phyloP scores from a whole-genome alignment of 2,797 vertebrate genomes.

The Rhynchonycteris naso region DNA sequence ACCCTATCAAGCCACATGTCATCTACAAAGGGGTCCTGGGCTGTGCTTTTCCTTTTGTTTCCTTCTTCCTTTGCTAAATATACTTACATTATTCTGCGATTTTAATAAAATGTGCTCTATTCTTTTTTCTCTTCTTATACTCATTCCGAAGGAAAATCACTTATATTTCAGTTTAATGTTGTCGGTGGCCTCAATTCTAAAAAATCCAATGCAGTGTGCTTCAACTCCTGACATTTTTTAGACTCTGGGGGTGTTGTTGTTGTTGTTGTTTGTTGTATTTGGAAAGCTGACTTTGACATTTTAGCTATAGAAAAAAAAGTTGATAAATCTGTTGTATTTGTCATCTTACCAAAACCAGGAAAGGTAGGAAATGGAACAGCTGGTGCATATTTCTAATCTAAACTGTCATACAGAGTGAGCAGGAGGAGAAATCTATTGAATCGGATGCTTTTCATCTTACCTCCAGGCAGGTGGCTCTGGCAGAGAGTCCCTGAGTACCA shows the following conservation, averaged over 20 bases:
- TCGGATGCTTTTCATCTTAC: constrained; percentile 49
- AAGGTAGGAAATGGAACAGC: constrained; percentile 72
- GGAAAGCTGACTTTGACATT: constrained; percentile 70
- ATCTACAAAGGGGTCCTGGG: neutral
- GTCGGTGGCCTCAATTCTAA: neutral
- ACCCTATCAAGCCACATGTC: neutral
- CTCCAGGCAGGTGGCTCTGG: neutral
- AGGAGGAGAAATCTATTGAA: constrained; percentile 56
- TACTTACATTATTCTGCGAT: neutral
- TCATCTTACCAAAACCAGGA: constrained; percentile 66
- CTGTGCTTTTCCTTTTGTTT: neutral
- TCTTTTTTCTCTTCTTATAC: neutral
- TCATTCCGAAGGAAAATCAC: neutral
- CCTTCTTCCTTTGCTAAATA: neutral
- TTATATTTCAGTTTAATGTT: constrained; percentile 20
- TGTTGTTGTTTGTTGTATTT: constrained; percentile 24
- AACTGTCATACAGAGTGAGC: constrained; percentile 50
- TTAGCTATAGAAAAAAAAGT: constrained; percentile 62
- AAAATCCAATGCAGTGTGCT: neutral
- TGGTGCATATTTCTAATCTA: constrained; percentile 72
- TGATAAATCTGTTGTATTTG: constrained; percentile 74
- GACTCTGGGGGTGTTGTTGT: neutral
- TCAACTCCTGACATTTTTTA: constrained; percentile 23
- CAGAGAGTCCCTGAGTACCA: neutral
- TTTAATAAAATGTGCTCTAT: neutral